A percentile compares a stretch with the other conserved stretches of the same genome.
Conservation (phyloP, 2,888 invertebrate species). For the Calliopum simillimum region DNA sequence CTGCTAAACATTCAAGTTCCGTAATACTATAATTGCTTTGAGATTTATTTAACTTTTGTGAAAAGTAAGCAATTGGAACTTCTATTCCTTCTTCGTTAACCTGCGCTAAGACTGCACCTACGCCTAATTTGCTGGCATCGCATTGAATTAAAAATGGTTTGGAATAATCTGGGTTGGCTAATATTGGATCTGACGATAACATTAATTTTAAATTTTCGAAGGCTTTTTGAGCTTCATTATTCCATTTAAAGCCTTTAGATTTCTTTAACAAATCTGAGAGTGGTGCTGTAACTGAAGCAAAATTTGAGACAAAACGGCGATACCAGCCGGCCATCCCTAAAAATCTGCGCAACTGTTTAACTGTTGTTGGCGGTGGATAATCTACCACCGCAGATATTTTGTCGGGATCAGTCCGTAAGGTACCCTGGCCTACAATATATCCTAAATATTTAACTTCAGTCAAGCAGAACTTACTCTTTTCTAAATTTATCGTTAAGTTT, state of each 20-base stretch:
- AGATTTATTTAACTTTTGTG: too few relatives aligned
- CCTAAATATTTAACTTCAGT: too few relatives aligned
- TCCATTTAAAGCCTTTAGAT: slow-evolving; percentile 24
- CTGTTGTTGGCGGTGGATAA: slow-evolving; percentile 36
- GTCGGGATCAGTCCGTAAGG: slow-evolving; percentile 39
- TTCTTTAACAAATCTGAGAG: slow-evolving; percentile 40
- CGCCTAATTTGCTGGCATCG: too few relatives aligned
- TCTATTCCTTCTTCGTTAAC: too few relatives aligned
- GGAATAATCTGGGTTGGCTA: slow-evolving; percentile 5
- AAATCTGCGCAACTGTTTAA: slow-evolving; percentile 40
- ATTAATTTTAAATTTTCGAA: slow-evolving; percentile 16
- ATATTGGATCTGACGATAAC: slow-evolving; percentile 29
- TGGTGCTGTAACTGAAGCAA: slow-evolving; percentile 39
- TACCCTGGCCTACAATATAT: slow-evolving; percentile 41
- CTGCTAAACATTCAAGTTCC: too few relatives aligned
- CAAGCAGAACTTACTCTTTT: too few relatives aligned
- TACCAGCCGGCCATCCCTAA: too few relatives aligned
- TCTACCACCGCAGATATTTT: slow-evolving; percentile 40
- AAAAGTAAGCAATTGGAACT: too few relatives aligned
- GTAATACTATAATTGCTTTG: too few relatives aligned
- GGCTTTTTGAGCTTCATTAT: too few relatives aligned
- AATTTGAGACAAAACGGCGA: slow-evolving; percentile 39
- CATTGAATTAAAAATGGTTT: too few relatives aligned
- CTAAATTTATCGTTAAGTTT: slow-evolving; percentile 39
- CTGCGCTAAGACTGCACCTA: too few relatives aligned